These are phyloP conservation scores for Epistrophe eligans DNA, from an alignment of 2,888 invertebrate species.

Conservation along the genomic window DNA sequence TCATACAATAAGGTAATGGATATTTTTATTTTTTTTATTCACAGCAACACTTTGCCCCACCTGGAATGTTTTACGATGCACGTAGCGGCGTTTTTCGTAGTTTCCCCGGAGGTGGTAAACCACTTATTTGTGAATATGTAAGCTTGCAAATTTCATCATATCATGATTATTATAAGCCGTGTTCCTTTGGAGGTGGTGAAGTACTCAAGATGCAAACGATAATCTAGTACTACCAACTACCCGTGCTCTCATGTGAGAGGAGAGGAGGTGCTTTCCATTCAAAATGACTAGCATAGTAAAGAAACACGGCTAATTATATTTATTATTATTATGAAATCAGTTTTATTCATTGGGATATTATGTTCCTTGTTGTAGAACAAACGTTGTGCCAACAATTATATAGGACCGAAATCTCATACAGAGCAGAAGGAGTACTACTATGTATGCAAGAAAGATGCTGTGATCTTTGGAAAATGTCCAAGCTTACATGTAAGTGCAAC, in stretches of 20 bases:
- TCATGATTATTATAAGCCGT: too few species aligned
- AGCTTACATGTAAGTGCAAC: slow-evolving; percentile 79
- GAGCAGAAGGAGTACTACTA: slow-evolving; percentile 83
- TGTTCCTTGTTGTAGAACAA: slow-evolving; percentile 78
- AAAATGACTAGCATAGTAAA: too few species aligned
- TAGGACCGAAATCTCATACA: slow-evolving; percentile 82
- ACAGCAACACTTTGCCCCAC: slow-evolving; percentile 73
- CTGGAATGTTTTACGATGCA: slow-evolving; percentile 81
- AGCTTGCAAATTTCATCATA: slow-evolving; percentile 50
- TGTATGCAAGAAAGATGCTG: slow-evolving; percentile 82
- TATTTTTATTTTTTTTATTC: slow-evolving; percentile 12
- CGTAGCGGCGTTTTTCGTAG: slow-evolving; percentile 79
- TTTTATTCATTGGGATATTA: slow-evolving; percentile 18
- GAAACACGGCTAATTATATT: too few species aligned
- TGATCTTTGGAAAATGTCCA: slow-evolving; percentile 83
- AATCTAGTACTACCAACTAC: too few species aligned
- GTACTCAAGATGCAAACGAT: too few species aligned
- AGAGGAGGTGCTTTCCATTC: too few species aligned
- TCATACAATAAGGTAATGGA: not conserved
- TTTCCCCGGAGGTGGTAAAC: slow-evolving; percentile 83
- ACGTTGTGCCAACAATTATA: slow-evolving; percentile 81
- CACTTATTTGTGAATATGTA: slow-evolving; percentile 82
- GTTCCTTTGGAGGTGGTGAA: too few species aligned
- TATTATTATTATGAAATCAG: not conserved
- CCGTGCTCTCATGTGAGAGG: too few species aligned